Conservation (phyloP, 2,888 invertebrate genomes). For the Oasisia sp. region DNA sequence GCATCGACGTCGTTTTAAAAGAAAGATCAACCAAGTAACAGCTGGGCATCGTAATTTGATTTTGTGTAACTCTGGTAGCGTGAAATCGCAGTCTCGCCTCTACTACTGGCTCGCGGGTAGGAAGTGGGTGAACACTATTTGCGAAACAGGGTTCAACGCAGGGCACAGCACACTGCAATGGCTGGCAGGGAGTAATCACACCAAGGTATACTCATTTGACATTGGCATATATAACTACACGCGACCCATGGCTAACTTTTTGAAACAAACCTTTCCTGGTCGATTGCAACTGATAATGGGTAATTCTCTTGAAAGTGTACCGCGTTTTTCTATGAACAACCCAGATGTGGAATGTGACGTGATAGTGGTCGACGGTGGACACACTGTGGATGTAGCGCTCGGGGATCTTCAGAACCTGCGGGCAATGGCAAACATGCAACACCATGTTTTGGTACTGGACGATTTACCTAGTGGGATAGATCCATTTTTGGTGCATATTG, state of each 20-base stretch:
- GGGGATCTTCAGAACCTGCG: constrained; percentile 34
- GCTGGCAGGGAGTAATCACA: constrained; percentile 30
- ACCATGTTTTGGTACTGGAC: constrained; percentile 23
- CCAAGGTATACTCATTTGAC: constrained; percentile 39
- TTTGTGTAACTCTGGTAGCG: background rate
- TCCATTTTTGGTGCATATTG: background rate
- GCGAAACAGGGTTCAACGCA: constrained; percentile 37
- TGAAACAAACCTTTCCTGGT: constrained; percentile 30
- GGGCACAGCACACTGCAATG: constrained; percentile 35
- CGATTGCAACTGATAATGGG: constrained; percentile 34
- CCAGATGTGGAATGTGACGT: constrained; percentile 35
- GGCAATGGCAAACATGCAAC: constrained; percentile 25
- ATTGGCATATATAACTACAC: constrained; percentile 36
- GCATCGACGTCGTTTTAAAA: background rate
- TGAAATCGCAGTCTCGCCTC: background rate
- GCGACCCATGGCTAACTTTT: constrained; percentile 28
- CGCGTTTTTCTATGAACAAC: constrained; percentile 14
- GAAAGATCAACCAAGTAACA: too few species aligned
- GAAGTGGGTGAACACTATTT: constrained; percentile 28
- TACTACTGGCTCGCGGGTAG: background rate
- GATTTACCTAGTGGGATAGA: background rate
- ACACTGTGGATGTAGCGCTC: constrained; percentile 29
- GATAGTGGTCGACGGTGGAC: constrained; percentile 40
- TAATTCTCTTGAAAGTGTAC: constrained; percentile 35
- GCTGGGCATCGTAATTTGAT: background rate